Base-by-base conservation (phyloP, 2,797 vertebrate species). In the Pseudomugil gertrudae region DNA sequence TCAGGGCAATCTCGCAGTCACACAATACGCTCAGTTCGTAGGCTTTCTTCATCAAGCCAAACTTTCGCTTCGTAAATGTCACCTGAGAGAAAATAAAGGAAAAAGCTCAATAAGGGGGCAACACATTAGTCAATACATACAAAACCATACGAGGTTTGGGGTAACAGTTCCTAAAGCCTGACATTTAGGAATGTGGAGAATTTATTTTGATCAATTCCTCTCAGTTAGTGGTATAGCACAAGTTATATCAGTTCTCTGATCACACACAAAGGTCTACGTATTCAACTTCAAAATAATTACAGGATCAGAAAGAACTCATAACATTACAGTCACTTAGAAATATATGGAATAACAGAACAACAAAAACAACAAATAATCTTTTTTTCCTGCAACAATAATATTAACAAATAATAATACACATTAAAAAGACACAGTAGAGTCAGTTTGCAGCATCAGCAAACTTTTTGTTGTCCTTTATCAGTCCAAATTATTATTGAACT, bases 11-110 rank as follows among this genome's bases (percentile, higher is more conserved):
- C 92, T 98, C 96, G 80, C 96, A 98, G 94, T 98, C 96, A 84
- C 96, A 98, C 83, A 98, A 90, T 69, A 98, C 96, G 80, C 96
- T 98, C 87, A 98, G 93, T 87, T 98, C 96, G 38, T 98, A 98
- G 58, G 96, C 96, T 87, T 98, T 98, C 95, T 98, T 98, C 96
- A 98, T 98, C 90, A 98, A 87, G 86, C 96, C 96, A 84, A 98
- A 98, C 92, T 98, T 98, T 76, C 96, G 92, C 90, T 98, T 98
- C 30, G 96, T 98, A 87, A 98, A 98, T 43, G 96, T 98, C 86
- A 98, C 96, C 96, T 98, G 60, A 50, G 58, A 32, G 17, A 60
- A 27, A 52, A 74, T 5, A 56, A 26, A 47, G 45, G 40, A 40
- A 51, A 50, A 17, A 11, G 32, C 17, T n/a, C 5, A 3, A 50